Evolutionary conservation across 1,140 invertebrate genomes (phyloP), one percentile per base, ranked within the genome.

Genomic region (Drosophila micromelanica): DNA sequence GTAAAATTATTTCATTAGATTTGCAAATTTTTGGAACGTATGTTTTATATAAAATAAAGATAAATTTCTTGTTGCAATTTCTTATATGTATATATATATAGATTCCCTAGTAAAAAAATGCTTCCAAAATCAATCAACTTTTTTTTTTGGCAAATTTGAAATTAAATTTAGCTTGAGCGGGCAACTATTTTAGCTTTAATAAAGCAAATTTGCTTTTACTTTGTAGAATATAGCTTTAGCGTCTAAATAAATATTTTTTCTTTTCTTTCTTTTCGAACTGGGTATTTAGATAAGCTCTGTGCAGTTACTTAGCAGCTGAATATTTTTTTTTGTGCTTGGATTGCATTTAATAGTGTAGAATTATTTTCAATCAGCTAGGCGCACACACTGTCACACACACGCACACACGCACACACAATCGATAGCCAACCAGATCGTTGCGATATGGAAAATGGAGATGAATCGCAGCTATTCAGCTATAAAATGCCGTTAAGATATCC

Each of bases 401-500:
- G 51, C 35, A 64, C 27, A n/a, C 17, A 11, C n/a, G 56, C 1
- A 37, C 46, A 46, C 45, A 59, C 17, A n/a, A 40, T 43, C 12
- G 54, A 43, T 15, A 17, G 40, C 40, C 13, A 56, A 37, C 32
- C 40, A 73, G 54, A 72, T 60, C 46, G 35, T 51, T 62, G 61
- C 43, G 62, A 63, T 63, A 74, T 63, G 75, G 9, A 78, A 78
- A 75, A 75, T 72, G 43, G 35, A 59, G 45, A 73, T 65, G 60
- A 61, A 79, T 75, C 48, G 45, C 43, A 45, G 62, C 72, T 56
- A 76, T 84, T 62, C 67, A 79, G 38, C 55, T 62, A 51, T 55
- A 52, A 79, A 76, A 76, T 79, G 35, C 40, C 63, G 59, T 72
- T 76, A 51, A 82, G 43, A 73, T 73, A 52, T 11, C 15, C 40